Conservation (phyloP, 1,140 invertebrate species). For the Cotesia chilonis region DNA sequence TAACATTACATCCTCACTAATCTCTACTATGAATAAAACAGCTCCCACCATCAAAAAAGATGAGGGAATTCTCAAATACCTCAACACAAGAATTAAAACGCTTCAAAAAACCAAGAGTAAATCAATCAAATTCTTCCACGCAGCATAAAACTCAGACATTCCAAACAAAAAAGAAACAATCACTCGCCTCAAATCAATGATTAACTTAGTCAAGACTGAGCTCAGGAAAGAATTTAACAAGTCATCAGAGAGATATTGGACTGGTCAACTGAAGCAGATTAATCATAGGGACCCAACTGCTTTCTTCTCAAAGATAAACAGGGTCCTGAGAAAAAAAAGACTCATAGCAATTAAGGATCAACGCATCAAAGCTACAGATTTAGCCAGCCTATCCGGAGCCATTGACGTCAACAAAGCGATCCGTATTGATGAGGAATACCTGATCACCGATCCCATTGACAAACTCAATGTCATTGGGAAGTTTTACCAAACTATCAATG, state of each 20-base stretch:
- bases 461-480: slow-evolving; percentile 28
- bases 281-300: slow-evolving; percentile 6
- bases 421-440: slow-evolving; percentile 9
- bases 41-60: neutral
- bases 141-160: neutral
- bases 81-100: slow-evolving; percentile 24
- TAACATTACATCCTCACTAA: neutral
- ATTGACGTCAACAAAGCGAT: neutral
- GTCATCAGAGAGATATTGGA: slow-evolving; percentile 5
- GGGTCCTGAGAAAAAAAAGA: slow-evolving; percentile 21
- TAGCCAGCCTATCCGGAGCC: neutral
- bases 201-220: neutral
- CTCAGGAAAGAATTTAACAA: slow-evolving; percentile 12
- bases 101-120: slow-evolving; percentile 22
- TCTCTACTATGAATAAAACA: slow-evolving; percentile 4
- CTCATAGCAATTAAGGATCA: slow-evolving; percentile 15
- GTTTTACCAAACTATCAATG: slow-evolving; percentile 21
- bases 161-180: no score
- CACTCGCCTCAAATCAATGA: neutral
- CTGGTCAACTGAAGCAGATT: slow-evolving; percentile 4
- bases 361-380: slow-evolving; percentile 18
- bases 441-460: slow-evolving; percentile 20
- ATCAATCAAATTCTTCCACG: slow-evolving; percentile 5
- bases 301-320: slow-evolving; percentile 29
- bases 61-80: slow-evolving; percentile 16